A percentile compares a stretch with the other conserved stretches of the same genome.
Conservation (phyloP, 1,140 invertebrate species). For the Ips nitidus region DNA sequence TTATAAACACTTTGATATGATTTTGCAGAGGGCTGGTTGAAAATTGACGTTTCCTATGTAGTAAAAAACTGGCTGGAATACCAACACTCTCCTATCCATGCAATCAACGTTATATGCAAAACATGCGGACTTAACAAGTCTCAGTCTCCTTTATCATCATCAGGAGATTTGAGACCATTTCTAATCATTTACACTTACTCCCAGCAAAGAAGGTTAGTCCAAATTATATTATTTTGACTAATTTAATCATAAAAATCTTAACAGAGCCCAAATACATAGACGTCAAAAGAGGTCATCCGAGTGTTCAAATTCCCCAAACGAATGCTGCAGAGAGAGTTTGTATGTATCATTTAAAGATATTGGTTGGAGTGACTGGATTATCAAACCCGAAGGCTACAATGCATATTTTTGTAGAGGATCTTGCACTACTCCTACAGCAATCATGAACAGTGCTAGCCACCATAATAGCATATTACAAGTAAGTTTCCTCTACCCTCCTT, state of each 20-base stretch:
- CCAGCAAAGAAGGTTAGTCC: slow-evolving; percentile 47
- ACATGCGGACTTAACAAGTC: slow-evolving; percentile 69
- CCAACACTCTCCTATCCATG: slow-evolving; percentile 61
- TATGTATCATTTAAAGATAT: slow-evolving; percentile 81
- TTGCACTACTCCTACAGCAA: slow-evolving; percentile 68
- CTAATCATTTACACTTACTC: slow-evolving; percentile 71
- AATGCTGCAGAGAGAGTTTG: slow-evolving; percentile 81
- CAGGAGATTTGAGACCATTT: slow-evolving; percentile 68
- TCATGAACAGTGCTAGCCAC: slow-evolving; percentile 64
- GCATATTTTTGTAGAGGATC: slow-evolving; percentile 84
- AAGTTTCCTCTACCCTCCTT: slow-evolving; percentile 42
- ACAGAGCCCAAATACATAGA: slow-evolving; percentile 51
- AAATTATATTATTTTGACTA: neutral
- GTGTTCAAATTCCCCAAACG: slow-evolving; percentile 67
- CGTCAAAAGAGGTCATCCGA: slow-evolving; percentile 67
- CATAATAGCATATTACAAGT: slow-evolving; percentile 75
- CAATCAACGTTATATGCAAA: slow-evolving; percentile 73
- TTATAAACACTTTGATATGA: too few relatives aligned
- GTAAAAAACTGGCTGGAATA: slow-evolving; percentile 72
- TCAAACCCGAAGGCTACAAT: slow-evolving; percentile 76
- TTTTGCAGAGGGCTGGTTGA: slow-evolving; percentile 74
- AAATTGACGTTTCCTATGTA: slow-evolving; percentile 72
- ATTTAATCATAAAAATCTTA: neutral
- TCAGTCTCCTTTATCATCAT: slow-evolving; percentile 62
- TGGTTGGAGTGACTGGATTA: slow-evolving; percentile 87